Percentiles rank a stretch among this genome's conserved stretches.
These are phyloP conservation scores for Rhabdomys pumilio DNA, from an alignment of 2,797 vertebrate species.

Conservation along the genomic window DNA sequence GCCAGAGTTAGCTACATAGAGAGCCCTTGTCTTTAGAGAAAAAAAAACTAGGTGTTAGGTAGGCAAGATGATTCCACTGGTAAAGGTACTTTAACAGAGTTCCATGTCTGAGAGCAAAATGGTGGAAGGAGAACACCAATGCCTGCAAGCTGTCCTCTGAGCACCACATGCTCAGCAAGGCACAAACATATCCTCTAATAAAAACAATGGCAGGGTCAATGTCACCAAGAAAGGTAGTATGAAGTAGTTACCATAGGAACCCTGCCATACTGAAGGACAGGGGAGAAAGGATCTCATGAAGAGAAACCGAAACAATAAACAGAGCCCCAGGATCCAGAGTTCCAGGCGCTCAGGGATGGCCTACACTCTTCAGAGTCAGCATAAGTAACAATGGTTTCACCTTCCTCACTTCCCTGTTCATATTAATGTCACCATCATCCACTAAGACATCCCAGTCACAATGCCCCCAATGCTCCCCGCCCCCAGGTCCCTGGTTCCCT, in stretches of 20 bases:
- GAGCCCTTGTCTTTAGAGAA: neutral
- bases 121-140: neutral
- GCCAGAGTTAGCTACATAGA: neutral
- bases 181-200: neutral
- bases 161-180: neutral
- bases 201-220: neutral
- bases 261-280: neutral
- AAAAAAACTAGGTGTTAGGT: neutral
- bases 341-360: neutral
- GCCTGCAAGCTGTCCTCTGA: neutral
- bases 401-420: neutral
- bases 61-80: neutral
- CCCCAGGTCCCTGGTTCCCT: neutral
- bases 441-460: neutral
- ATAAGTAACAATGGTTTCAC: neutral
- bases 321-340: neutral
- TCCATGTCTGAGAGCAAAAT: neutral
- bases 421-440: neutral
- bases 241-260: neutral
- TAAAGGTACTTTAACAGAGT: neutral
- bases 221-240: neutral
- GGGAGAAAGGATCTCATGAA: neutral
- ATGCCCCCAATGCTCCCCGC: neutral
- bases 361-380: neutral
- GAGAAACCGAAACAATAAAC: neutral